Evolutionary conservation across 2,113 vertebrate genomes (phyloP), one percentile per base, ranked within the genome.

Genomic region (Cyanoramphus novaezelandiae): DNA sequence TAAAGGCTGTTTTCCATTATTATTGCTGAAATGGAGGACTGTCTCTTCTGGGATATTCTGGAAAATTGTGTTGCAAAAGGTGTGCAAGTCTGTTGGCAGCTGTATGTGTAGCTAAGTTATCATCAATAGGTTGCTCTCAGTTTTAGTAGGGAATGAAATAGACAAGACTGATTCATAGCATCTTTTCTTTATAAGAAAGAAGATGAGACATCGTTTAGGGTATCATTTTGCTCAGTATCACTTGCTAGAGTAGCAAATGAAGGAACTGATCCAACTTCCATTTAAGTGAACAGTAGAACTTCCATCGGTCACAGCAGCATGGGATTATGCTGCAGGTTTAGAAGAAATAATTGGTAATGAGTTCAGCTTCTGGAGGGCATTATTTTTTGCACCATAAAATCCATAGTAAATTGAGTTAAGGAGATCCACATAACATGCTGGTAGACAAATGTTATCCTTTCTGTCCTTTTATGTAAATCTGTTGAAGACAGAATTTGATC

Each of bases 381-480:
- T 95, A 82, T 71, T 86, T 91, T 94, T 93, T 95, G 74, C 83
- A 89, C 77, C 57, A 46, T 91, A 44, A 93, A 93, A 89, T 95
- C 74, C 23, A 1, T 84, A 84, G 59, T 86, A 92, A 95, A 95
- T 87, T 92, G 82, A 86, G 64, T 74, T 88, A 81, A 94, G 83
- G 77, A 91, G 81, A 72, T 87, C 63, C 74, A 67, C n/a, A 3
- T 92, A 93, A 84, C 92, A 89, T 82, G 57, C 90, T 96, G 81
- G 28, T 93, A 91, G 92, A 65, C 70, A 96, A 92, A 94, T 91
- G 86, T 94, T 95, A 85, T 86, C 57, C 65, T 89, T 94, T 92
- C 85, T 92, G 68, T 94, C 52, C 65, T 93, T 90, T 88, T 87
- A 82, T 92, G 65, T 93, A 94, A 96, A 95, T 96, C 70, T 86